Percentiles rank a stretch among this genome's conserved stretches.
Evolutionary conservation across 1,140 invertebrate species (phyloP).

Genomic region (Rhizoglyphus robini): DNA sequence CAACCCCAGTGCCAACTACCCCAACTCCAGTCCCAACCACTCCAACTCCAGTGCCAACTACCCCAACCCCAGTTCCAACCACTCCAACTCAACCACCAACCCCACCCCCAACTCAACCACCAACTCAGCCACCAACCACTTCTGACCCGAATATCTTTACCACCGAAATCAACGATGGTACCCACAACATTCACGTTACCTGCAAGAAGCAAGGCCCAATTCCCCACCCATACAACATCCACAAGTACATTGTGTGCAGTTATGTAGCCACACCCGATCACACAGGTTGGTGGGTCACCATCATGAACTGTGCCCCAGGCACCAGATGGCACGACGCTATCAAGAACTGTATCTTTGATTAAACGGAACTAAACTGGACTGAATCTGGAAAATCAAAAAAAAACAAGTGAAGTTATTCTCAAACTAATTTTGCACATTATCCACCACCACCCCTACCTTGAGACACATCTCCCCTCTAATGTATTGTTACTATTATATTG

Average conservation of each 20-base stretch:
- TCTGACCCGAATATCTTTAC: neutral
- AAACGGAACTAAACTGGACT: no score
- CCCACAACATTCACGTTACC: constrained; percentile 1
- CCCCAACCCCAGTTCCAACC: neutral
- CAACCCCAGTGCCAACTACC: neutral
- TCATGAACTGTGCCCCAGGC: neutral
- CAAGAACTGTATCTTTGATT: neutral
- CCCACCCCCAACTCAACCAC: neutral
- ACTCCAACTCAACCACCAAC: neutral
- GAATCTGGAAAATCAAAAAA: no score
- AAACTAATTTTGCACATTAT: no score
- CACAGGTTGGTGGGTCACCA: constrained; percentile 8
- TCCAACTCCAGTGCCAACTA: neutral
- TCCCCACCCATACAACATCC: constrained; percentile 1
- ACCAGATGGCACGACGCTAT: neutral
- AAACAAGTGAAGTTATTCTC: no score
- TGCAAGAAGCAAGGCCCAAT: neutral
- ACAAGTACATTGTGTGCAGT: neutral
- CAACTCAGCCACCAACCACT: neutral
- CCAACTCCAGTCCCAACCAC: neutral
- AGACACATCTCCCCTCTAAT: no score
- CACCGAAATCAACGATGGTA: neutral
- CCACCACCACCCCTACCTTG: no score
- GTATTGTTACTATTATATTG: no score
- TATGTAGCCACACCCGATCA: no score